A percentile compares a stretch with the other conserved stretches of the same genome.
Evolutionary conservation across 2,888 invertebrate species (phyloP).

Genomic region (Doris montereyensis): DNA sequence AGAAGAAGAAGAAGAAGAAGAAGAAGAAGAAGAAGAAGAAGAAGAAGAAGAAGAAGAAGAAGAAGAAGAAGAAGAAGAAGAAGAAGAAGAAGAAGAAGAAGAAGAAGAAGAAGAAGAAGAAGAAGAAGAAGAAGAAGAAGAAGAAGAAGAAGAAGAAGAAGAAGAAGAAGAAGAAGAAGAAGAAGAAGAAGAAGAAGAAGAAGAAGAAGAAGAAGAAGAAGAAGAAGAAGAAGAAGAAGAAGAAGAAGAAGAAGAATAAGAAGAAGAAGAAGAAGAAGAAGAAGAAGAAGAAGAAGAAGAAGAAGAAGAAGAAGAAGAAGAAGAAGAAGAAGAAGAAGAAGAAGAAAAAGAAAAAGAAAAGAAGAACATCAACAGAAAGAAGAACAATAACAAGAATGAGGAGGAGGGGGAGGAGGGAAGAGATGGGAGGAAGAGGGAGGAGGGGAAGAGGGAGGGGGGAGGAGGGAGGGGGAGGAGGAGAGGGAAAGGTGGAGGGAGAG

Average conservation of each 20-base stretch:
- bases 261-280: background rate
- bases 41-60: background rate
- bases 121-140: background rate
- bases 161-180: conserved; percentile 7
- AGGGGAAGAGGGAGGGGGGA: background rate
- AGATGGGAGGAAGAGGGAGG: too few species aligned
- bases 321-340: background rate
- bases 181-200: background rate
- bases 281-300: background rate
- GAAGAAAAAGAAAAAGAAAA: background rate
- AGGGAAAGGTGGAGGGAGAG: background rate
- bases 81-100: background rate
- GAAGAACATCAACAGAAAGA: background rate
- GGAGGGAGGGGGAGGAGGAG: background rate
- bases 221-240: background rate
- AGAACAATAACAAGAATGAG: background rate
- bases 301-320: background rate
- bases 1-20: background rate
- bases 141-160: background rate
- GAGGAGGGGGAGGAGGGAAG: background rate
- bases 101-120: background rate
- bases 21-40: conserved; percentile 1
- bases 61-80: background rate
- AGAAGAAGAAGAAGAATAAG: too few species aligned
- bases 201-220: background rate